Evolutionary conservation across 2,797 vertebrate species (phyloP).

Genomic region (Mus minutoides): DNA sequence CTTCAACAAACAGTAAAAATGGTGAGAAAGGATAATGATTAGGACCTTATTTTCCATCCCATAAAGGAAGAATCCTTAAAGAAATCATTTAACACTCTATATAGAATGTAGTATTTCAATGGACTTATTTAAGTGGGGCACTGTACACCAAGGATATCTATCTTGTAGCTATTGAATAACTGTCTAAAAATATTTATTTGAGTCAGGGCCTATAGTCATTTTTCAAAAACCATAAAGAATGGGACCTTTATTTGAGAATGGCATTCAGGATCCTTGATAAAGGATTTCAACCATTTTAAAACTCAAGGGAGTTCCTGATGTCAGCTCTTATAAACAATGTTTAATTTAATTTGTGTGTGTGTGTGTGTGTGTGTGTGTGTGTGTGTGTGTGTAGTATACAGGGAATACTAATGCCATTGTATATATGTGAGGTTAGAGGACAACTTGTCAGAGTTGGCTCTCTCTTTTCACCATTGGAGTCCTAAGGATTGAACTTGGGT

Average conservation of each 20-base stretch:
- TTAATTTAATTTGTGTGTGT: neutral
- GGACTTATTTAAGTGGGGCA: slow-evolving; percentile 62
- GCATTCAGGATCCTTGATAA: slow-evolving; percentile 37
- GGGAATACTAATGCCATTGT: neutral
- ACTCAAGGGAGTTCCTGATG: slow-evolving; percentile 4
- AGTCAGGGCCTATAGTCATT: slow-evolving; percentile 61
- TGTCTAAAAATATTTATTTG: slow-evolving; percentile 65
- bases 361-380: neutral
- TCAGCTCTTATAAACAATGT: neutral
- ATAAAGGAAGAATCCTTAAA: neutral
- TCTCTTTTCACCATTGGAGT: neutral
- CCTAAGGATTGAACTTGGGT: neutral
- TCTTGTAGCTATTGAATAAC: slow-evolving; percentile 55
- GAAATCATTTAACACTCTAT: neutral
- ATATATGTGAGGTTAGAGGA: neutral
- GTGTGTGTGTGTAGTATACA: neutral
- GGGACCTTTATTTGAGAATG: slow-evolving; percentile 63
- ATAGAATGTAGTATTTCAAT: slow-evolving; percentile 27
- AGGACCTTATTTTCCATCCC: neutral
- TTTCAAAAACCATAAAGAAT: slow-evolving; percentile 72
- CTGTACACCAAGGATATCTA: slow-evolving; percentile 41
- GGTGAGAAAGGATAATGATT: slow-evolving; percentile 8
- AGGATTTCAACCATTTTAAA: slow-evolving; percentile 34
- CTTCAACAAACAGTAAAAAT: slow-evolving; percentile 48
- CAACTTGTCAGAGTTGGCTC: neutral